A percentile compares a stretch with the other conserved stretches of the same genome.
Evolutionary conservation across 2,797 vertebrate genomes (phyloP).

Genomic region (Scyliorhinus canicula): DNA sequence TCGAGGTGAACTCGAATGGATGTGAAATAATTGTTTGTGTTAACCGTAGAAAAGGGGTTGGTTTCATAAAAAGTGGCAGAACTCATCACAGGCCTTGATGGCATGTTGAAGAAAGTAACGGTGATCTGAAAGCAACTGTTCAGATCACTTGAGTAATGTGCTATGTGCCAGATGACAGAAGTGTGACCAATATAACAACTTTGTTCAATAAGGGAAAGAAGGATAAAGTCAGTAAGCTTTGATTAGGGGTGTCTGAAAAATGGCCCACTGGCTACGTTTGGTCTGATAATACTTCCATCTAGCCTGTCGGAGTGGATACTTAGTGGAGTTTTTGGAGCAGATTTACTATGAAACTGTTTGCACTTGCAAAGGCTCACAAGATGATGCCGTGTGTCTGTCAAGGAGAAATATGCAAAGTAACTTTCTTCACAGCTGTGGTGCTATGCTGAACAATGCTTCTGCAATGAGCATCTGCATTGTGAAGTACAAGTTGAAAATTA

Average conservation of each 20-base stretch:
- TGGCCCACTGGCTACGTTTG: not conserved
- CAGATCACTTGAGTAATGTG: not conserved
- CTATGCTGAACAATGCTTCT: constrained; percentile 88
- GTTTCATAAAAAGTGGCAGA: not conserved
- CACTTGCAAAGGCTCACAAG: constrained; percentile 80
- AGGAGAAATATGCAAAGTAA: constrained; percentile 93
- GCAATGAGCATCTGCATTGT: constrained; percentile 88
- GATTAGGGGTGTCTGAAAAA: not conserved
- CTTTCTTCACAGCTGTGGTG: constrained; percentile 86
- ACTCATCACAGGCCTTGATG: not conserved
- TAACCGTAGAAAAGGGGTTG: not conserved
- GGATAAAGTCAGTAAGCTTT: not conserved
- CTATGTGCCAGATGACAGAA: not conserved
- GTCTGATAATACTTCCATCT: not conserved
- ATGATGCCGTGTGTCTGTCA: constrained; percentile 90
- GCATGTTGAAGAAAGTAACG: not conserved
- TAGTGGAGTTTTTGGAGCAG: constrained; percentile 46
- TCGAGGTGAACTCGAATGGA: not conserved
- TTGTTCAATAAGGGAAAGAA: not conserved
- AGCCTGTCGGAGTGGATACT: not conserved
- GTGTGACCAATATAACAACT: not conserved
- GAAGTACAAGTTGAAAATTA: constrained; percentile 90
- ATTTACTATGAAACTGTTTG: constrained; percentile 78
- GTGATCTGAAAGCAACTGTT: not conserved
- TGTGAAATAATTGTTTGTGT: not conserved